phyloP scores from a whole-genome alignment of 2,888 invertebrate species.

The Agapostemon virescens region DNA sequence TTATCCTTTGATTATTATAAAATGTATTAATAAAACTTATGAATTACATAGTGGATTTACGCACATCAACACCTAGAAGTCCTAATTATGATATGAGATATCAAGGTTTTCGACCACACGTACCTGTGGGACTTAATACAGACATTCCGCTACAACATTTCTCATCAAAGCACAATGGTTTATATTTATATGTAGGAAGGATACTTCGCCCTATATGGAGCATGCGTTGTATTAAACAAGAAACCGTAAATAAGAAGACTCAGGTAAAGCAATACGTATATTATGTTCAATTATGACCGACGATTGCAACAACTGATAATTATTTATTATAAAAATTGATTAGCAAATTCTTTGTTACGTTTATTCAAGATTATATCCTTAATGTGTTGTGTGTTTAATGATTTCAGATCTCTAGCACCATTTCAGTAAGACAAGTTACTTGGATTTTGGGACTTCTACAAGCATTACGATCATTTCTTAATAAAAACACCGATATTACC shows the following conservation, averaged over 20 bases:
- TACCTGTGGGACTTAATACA: conserved; percentile 67
- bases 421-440: conserved; percentile 74
- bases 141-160: conserved; percentile 78
- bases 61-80: conserved; percentile 76
- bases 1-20: background rate
- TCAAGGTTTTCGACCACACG: conserved; percentile 64
- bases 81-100: conserved; percentile 68
- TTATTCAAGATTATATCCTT: too few species aligned
- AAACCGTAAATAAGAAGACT: conserved; percentile 70
- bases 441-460: conserved; percentile 89
- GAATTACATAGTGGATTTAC: conserved; percentile 66
- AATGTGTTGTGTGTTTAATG: background rate
- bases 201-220: conserved; percentile 95
- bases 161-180: conserved; percentile 95
- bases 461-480: conserved; percentile 88
- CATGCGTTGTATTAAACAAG: conserved; percentile 86
- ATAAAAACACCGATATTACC: conserved; percentile 84
- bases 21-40: conserved; percentile 8
- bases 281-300: background rate
- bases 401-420: conserved; percentile 72
- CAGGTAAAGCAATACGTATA: conserved; percentile 59
- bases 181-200: conserved; percentile 94
- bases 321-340: background rate
- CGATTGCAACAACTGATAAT: background rate
- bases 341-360: background rate